Conservation (phyloP, 2,113 vertebrate species). For the Apteryx owenii region DNA sequence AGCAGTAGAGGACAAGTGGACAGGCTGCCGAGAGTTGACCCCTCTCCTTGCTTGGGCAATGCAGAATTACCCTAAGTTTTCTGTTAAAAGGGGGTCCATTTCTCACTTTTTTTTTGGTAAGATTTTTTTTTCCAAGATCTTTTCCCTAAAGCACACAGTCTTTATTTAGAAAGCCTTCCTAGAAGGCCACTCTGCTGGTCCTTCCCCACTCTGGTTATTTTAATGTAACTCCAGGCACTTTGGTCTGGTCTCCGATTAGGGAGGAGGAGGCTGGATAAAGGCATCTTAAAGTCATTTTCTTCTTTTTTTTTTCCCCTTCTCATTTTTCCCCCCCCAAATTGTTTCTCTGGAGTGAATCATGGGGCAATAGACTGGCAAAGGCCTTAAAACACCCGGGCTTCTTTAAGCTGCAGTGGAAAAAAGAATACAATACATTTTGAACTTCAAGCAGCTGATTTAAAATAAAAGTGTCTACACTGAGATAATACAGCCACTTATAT, state of each 20-base stretch:
- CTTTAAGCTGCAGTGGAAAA: background rate
- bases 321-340: background rate
- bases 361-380: background rate
- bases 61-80: too few species aligned
- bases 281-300: background rate
- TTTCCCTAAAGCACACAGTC: too few species aligned
- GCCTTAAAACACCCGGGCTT: rapidly evolving
- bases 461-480: background rate
- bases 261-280: background rate
- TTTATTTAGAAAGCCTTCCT: too few species aligned
- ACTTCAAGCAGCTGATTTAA: background rate
- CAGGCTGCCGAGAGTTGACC: too few species aligned
- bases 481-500: background rate
- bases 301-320: background rate
- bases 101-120: too few species aligned
- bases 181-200: too few species aligned
- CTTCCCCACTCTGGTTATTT: too few species aligned
- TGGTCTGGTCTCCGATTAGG: background rate
- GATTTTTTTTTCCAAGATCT: too few species aligned
- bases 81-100: too few species aligned
- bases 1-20: too few species aligned
- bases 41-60: too few species aligned
- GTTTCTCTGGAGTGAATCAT: background rate
- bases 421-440: background rate
- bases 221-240: too few species aligned